phyloP scores from a whole-genome alignment of 2,113 vertebrate genomes.

The Galeopterus variegatus region DNA sequence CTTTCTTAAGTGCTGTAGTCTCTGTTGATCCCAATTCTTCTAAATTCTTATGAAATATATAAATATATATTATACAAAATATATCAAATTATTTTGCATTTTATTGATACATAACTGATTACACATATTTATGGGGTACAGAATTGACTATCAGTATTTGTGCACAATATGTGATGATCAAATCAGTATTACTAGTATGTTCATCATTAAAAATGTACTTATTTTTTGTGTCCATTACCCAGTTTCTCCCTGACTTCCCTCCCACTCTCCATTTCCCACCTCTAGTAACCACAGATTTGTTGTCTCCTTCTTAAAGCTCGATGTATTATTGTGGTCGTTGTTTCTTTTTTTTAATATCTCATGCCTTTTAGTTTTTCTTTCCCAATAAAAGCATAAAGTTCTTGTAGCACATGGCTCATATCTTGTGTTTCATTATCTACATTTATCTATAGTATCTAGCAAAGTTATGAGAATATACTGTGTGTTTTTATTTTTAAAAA shows the following conservation, averaged over 20 bases:
- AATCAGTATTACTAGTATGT: too few relatives aligned
- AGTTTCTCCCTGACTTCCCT: too few relatives aligned
- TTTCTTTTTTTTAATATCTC: not conserved
- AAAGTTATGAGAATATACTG: not conserved
- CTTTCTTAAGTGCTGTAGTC: not conserved
- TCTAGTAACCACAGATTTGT: too few relatives aligned
- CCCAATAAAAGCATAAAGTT: not conserved
- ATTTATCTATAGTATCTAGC: not conserved
- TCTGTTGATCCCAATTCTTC: not conserved
- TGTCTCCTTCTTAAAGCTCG: too few relatives aligned
- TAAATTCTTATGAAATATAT: not conserved
- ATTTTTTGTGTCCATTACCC: too few relatives aligned
- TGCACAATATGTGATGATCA: too few relatives aligned
- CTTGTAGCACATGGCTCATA: not conserved
- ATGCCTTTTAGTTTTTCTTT: not conserved
- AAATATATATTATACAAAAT: not conserved
- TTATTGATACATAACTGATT: not conserved
- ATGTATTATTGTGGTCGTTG: too few relatives aligned
- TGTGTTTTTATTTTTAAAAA: not conserved
- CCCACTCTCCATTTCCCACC: too few relatives aligned
- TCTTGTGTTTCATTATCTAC: not conserved
- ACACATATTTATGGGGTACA: too few relatives aligned
- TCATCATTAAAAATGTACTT: too few relatives aligned
- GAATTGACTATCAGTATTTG: too few relatives aligned
- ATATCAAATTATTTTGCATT: not conserved